Evolutionary conservation across 2,888 invertebrate genomes (phyloP).

Genomic region (Mesochorus sp.): DNA sequence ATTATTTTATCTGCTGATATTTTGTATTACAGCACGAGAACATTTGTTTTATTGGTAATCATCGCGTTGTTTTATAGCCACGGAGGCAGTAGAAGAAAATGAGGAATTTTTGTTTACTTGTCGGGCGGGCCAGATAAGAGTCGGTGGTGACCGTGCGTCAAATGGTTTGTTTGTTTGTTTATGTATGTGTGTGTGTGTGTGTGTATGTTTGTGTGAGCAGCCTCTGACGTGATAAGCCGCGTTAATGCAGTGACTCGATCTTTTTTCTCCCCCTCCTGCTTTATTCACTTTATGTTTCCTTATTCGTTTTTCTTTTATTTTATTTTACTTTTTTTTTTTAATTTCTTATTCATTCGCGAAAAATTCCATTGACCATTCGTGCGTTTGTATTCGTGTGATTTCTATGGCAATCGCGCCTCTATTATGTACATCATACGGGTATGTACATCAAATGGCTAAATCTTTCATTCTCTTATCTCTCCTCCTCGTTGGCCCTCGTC

Average conservation of each 20-base stretch:
- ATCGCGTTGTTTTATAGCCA: constrained; percentile 30
- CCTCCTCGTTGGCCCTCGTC: constrained; percentile 56
- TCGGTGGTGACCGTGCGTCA: constrained; percentile 37
- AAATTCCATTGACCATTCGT: constrained; percentile 64
- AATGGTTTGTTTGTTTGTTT: constrained; percentile 3
- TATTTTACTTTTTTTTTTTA: constrained; percentile 33
- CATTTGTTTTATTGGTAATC: neutral
- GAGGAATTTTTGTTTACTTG: neutral
- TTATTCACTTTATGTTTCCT: constrained; percentile 12
- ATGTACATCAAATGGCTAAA: constrained; percentile 67
- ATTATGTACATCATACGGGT: constrained; percentile 67
- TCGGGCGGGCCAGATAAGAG: constrained; percentile 30
- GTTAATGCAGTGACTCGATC: constrained; percentile 57
- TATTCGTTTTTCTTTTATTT: constrained; percentile 22
- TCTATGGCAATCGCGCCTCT: constrained; percentile 66
- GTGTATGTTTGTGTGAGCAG: constrained; percentile 47
- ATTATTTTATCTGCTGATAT: neutral
- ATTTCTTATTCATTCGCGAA: constrained; percentile 60
- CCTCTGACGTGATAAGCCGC: constrained; percentile 52
- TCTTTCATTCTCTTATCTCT: constrained; percentile 65
- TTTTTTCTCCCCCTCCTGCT: constrained; percentile 26
- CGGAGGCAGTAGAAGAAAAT: constrained; percentile 31
- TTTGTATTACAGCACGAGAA: constrained; percentile 4
- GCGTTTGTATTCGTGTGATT: constrained; percentile 65
- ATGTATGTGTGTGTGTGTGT: constrained; percentile 10